Percentiles rank a stretch among this genome's conserved stretches.
phyloP scores from a whole-genome alignment of 2,888 invertebrate species.

The Pachydiplax longipennis region DNA sequence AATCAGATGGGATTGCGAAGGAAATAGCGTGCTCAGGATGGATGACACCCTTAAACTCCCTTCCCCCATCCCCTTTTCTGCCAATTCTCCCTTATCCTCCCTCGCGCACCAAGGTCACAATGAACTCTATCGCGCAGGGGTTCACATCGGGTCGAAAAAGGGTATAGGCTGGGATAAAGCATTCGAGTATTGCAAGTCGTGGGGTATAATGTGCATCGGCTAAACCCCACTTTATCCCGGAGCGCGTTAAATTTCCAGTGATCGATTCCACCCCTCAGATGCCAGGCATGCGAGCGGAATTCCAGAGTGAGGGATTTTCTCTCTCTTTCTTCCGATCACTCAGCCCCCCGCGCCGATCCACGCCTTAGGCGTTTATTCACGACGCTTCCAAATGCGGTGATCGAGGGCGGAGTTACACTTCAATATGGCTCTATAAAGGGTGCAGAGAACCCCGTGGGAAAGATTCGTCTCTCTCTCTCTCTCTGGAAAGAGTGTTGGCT shows the following conservation, averaged over 20 bases:
- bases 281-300: slow-evolving; percentile 37
- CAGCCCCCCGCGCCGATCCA: neutral
- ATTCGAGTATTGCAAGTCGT: slow-evolving; percentile 4
- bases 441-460: neutral
- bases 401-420: neutral
- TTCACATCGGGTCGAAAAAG: neutral
- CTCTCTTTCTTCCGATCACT: neutral
- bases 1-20: slow-evolving; percentile 28
- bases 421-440: neutral
- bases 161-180: neutral
- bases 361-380: slow-evolving; percentile 33
- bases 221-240: slow-evolving; percentile 20
- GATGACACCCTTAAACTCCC: slow-evolving; percentile 10
- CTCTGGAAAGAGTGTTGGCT: neutral
- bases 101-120: neutral
- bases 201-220: slow-evolving; percentile 16
- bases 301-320: slow-evolving; percentile 44
- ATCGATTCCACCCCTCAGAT: slow-evolving; percentile 39
- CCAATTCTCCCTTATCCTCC: slow-evolving; percentile 5
- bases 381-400: neutral
- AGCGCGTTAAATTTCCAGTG: slow-evolving; percentile 16
- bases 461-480: neutral
- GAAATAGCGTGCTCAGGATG: slow-evolving; percentile 24
- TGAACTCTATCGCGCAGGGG: slow-evolving; percentile 16
- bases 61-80: neutral